These are phyloP conservation scores for Phylloscopus trochilus DNA, from an alignment of 2,113 vertebrate genomes.

Conservation along the genomic window DNA sequence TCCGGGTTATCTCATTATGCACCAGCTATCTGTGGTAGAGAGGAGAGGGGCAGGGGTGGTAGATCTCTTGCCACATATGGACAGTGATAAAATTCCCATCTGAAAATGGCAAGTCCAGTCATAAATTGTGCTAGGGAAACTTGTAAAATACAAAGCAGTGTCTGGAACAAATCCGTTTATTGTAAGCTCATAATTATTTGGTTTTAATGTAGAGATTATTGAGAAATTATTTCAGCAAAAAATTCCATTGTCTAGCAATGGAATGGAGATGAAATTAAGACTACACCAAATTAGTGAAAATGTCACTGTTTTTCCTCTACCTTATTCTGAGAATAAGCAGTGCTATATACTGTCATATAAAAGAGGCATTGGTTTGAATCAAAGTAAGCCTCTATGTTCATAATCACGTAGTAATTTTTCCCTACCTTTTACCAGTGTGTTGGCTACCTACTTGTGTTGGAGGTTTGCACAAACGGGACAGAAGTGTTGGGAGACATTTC, in stretches of 20 bases:
- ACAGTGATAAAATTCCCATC: background rate
- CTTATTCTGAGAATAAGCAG: background rate
- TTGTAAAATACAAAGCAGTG: background rate
- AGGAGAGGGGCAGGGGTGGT: accelerated
- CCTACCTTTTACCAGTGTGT: background rate
- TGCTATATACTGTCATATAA: background rate
- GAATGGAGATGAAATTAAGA: background rate
- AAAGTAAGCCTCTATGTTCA: background rate
- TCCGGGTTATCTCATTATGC: accelerated
- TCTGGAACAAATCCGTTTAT: background rate
- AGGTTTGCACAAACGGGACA: too few species aligned
- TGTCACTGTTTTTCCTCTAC: background rate
- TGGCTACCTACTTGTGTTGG: background rate
- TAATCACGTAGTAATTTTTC: background rate
- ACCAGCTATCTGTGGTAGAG: too few species aligned
- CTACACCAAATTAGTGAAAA: background rate
- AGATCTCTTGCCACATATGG: background rate
- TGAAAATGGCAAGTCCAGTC: background rate
- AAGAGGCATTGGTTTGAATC: background rate
- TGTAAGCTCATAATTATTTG: background rate
- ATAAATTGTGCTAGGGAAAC: background rate
- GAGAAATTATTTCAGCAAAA: background rate
- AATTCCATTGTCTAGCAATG: background rate
- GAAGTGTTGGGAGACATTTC: too few species aligned
- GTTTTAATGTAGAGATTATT: background rate